Conservation (phyloP, 2,888 invertebrate species). For the Rotaria sp. region DNA sequence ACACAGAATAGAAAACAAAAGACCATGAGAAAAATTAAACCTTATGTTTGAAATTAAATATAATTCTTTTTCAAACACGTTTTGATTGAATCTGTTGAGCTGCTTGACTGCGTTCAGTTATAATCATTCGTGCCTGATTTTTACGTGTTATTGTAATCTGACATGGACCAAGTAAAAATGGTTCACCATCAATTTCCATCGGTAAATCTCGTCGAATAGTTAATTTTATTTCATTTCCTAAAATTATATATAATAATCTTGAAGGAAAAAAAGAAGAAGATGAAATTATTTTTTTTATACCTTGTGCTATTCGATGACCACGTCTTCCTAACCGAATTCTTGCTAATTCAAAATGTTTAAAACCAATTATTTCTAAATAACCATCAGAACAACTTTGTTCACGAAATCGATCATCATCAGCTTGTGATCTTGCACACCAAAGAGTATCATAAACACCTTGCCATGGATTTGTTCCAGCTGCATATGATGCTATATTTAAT, state of each 20-base stretch:
- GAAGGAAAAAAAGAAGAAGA: no score
- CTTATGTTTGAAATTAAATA: no score
- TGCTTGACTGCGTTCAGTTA: neutral
- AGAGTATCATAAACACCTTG: neutral
- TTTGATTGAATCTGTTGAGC: slow-evolving; percentile 12
- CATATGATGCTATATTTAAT: slow-evolving; percentile 4
- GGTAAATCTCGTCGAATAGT: slow-evolving; percentile 30
- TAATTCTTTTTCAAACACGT: neutral
- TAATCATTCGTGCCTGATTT: slow-evolving; percentile 36
- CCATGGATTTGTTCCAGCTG: slow-evolving; percentile 20
- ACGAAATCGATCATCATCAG: slow-evolving; percentile 26
- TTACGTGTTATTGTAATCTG: slow-evolving; percentile 36
- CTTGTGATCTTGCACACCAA: neutral
- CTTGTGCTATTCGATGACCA: neutral
- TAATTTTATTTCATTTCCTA: slow-evolving; percentile 24
- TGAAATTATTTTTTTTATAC: no score
- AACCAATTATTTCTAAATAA: slow-evolving; percentile 38
- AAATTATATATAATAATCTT: no score
- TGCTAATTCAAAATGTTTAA: slow-evolving; percentile 35
- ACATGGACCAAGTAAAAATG: slow-evolving; percentile 32
- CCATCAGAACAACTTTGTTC: slow-evolving; percentile 35
- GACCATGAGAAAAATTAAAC: no score
- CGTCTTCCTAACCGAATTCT: neutral
- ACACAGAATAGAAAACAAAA: no score
- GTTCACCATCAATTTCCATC: slow-evolving; percentile 40